Evolutionary conservation across 2,888 invertebrate species (phyloP).

Genomic region (Hemistola chrysoprasaria): DNA sequence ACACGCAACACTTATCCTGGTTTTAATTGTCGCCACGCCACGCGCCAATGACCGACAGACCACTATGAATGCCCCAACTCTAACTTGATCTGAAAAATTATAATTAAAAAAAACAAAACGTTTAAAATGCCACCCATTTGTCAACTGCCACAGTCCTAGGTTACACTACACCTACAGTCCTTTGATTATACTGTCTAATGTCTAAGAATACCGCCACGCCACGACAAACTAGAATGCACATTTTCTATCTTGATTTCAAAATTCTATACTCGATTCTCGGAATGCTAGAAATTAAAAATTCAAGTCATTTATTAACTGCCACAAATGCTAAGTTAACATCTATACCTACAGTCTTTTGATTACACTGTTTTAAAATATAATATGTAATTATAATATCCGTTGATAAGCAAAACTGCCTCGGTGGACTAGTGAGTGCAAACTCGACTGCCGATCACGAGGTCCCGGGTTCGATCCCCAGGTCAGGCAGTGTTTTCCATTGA

Average conservation of each 20-base stretch:
- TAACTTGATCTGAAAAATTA: background rate
- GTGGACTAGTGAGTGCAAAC: too few species aligned
- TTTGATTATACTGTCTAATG: too few species aligned
- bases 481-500: too few species aligned
- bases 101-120: too few species aligned
- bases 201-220: slow-evolving; percentile 27
- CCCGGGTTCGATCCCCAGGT: too few species aligned
- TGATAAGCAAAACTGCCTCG: slow-evolving; percentile 28
- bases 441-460: too few species aligned
- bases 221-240: slow-evolving; percentile 15
- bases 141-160: too few species aligned
- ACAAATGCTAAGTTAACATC: too few species aligned
- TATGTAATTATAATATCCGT: slow-evolving; percentile 19
- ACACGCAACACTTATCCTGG: slow-evolving; percentile 80
- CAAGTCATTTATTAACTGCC: too few species aligned
- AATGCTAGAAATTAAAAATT: slow-evolving; percentile 1
- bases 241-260: background rate
- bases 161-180: too few species aligned
- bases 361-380: background rate
- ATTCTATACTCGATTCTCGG: slow-evolving; percentile 2
- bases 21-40: slow-evolving; percentile 81
- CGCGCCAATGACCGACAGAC: slow-evolving; percentile 70
- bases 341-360: too few species aligned
- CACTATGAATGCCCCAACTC: slow-evolving; percentile 25
- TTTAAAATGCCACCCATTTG: too few species aligned